phyloP scores from a whole-genome alignment of 2,113 vertebrate genomes.

The Hemicordylus capensis region DNA sequence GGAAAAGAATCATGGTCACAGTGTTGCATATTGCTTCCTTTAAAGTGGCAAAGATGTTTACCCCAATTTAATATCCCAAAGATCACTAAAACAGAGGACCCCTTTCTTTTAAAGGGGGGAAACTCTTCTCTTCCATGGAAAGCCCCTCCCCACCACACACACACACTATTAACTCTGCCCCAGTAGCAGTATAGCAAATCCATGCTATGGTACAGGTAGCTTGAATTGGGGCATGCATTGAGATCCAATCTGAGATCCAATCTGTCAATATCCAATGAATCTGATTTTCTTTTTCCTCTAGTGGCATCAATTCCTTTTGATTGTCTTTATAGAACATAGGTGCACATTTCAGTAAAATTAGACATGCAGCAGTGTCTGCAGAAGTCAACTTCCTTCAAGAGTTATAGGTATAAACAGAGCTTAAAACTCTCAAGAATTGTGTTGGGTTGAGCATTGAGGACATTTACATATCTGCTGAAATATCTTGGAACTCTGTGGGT shows the following conservation, averaged over 20 bases:
- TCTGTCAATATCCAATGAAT: not conserved
- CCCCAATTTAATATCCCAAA: rapidly evolving
- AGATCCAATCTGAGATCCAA: too few relatives aligned
- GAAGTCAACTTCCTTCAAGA: not conserved
- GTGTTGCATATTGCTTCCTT: too few relatives aligned
- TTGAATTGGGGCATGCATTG: too few relatives aligned
- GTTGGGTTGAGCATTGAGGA: not conserved
- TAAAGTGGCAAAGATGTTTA: not conserved
- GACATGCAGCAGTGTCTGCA: not conserved
- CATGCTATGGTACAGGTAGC: too few relatives aligned
- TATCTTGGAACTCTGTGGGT: not conserved
- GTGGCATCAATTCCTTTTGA: not conserved
- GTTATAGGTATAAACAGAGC: not conserved
- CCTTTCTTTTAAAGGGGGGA: not conserved
- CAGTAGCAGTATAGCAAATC: too few relatives aligned
- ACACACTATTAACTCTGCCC: too few relatives aligned
- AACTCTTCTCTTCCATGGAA: not conserved
- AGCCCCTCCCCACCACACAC: too few relatives aligned
- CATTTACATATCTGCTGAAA: not conserved
- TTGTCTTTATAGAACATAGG: not conserved
- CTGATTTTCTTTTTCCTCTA: too few relatives aligned
- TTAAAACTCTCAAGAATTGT: not conserved
- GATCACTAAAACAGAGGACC: not conserved
- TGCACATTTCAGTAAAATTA: not conserved
- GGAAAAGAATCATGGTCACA: too few relatives aligned